Conservation (phyloP, 2,113 vertebrate genomes). For the Axis porcinus region DNA sequence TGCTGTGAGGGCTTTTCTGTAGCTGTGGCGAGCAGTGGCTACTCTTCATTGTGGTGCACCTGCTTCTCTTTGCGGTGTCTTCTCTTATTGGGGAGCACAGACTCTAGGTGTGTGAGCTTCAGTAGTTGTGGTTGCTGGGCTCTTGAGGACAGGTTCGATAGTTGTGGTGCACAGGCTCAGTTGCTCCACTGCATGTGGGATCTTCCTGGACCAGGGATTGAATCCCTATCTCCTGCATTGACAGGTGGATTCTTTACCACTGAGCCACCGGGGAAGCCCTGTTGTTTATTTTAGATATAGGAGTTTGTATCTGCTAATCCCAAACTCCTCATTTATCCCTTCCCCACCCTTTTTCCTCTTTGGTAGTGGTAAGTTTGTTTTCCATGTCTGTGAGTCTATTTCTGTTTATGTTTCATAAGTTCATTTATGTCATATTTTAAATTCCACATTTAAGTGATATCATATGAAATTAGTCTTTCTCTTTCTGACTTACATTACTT, state of each 20-base stretch:
- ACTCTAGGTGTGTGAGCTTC: background rate
- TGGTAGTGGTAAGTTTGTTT: background rate
- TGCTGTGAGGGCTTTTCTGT: background rate
- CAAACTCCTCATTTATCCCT: background rate
- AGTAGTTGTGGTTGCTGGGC: background rate
- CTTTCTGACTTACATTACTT: background rate
- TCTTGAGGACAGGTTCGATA: background rate
- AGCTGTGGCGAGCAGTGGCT: fast-evolving
- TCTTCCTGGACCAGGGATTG: background rate
- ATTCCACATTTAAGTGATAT: background rate
- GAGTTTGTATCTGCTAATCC: background rate
- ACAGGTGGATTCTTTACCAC: background rate
- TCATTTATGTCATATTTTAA: background rate
- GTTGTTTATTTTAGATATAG: background rate
- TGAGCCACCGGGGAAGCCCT: background rate
- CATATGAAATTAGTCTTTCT: background rate
- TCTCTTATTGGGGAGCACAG: background rate
- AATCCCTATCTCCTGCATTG: background rate
- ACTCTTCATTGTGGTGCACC: fast-evolving
- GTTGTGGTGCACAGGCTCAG: background rate
- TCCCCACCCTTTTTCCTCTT: background rate
- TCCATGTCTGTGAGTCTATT: background rate
- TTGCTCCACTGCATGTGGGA: background rate
- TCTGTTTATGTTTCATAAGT: background rate
- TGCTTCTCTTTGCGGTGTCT: background rate